Evolutionary conservation across 2,113 vertebrate genomes (phyloP).

Genomic region (Perccottus glenii): DNA sequence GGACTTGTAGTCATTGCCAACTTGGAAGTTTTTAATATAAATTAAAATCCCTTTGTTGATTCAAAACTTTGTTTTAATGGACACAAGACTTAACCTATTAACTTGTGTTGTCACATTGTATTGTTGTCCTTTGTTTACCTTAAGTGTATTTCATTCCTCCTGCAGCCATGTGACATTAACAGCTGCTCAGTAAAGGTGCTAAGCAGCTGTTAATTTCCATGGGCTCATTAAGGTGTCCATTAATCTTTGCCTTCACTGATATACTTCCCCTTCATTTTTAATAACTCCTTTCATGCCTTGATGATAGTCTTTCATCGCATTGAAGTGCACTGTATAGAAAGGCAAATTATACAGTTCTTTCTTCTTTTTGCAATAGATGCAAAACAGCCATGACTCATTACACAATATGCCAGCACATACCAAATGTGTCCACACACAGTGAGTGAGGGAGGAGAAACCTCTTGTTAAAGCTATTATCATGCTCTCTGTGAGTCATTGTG

Average conservation of each 20-base stretch:
- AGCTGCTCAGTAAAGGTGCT: conserved; percentile 13
- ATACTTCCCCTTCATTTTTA: conserved; percentile 19
- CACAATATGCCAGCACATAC: conserved; percentile 24
- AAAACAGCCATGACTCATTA: conserved; percentile 40
- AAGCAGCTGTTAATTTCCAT: conserved; percentile 34
- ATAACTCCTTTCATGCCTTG: conserved; percentile 25
- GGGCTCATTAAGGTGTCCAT: conserved; percentile 24
- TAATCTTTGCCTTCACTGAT: conserved; percentile 23
- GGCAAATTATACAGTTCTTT: conserved; percentile 43
- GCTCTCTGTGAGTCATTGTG: conserved; percentile 54
- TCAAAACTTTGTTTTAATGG: neutral
- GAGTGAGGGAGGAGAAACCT: conserved; percentile 27
- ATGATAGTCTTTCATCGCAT: conserved; percentile 44
- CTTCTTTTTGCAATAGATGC: conserved; percentile 34
- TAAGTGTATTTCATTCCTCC: conserved; percentile 3
- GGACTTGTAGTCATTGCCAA: neutral
- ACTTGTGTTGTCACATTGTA: neutral
- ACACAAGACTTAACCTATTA: conserved; percentile 1
- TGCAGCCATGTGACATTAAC: conserved; percentile 1
- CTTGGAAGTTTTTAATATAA: neutral
- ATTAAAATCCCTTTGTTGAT: neutral
- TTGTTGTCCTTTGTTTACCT: conserved; percentile 24
- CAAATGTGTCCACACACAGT: conserved; percentile 1
- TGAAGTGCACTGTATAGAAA: conserved; percentile 8
- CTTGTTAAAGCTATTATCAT: conserved; percentile 59